These are phyloP conservation scores for Protobothrops flavoviridis DNA, from an alignment of 2,113 vertebrate genomes.

Conservation along the genomic window DNA sequence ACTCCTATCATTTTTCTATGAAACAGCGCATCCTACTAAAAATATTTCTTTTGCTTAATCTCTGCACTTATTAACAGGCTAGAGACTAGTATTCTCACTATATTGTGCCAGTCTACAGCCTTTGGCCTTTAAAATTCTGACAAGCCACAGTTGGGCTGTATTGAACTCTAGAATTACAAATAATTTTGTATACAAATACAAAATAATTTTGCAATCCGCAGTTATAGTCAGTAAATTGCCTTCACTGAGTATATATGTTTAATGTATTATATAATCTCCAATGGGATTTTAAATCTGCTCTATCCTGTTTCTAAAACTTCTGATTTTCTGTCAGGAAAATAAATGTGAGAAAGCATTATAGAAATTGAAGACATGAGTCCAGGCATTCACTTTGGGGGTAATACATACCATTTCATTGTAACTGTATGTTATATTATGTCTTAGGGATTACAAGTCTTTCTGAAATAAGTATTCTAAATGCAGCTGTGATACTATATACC, in stretches of 20 bases:
- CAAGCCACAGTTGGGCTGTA: background rate
- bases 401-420: background rate
- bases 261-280: background rate
- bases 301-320: background rate
- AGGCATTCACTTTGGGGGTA: background rate
- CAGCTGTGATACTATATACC: background rate
- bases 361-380: background rate
- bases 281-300: background rate
- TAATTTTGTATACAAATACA: background rate
- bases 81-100: background rate
- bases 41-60: background rate
- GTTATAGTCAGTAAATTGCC: background rate
- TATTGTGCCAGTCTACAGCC: background rate
- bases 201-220: background rate
- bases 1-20: background rate
- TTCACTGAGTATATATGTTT: background rate
- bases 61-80: background rate
- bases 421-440: background rate
- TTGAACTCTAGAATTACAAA: background rate
- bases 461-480: background rate
- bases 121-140: background rate
- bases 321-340: background rate
- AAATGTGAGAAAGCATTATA: background rate
- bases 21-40: background rate
- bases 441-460: background rate